Conservation (phyloP, 2,113 vertebrate genomes). For the Vidua chalybeata region DNA sequence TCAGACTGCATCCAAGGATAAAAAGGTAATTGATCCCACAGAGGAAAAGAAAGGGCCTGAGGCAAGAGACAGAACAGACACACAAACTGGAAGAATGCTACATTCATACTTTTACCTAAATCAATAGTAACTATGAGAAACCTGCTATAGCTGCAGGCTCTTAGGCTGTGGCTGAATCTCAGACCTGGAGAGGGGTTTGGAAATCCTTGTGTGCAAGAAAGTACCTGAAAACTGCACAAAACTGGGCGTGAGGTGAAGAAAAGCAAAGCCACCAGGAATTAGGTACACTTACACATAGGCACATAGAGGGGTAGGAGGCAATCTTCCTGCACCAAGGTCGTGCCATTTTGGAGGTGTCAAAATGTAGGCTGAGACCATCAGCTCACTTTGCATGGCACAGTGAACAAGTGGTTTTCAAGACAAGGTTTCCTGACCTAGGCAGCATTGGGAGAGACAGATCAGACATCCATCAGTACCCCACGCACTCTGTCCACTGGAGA, state of each 20-base stretch:
- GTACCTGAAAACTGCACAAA: not conserved
- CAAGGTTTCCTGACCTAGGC: not conserved
- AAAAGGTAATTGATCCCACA: slow-evolving; percentile 37
- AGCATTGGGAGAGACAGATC: not conserved
- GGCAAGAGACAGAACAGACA: not conserved
- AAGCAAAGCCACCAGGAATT: not conserved
- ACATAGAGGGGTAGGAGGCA: not conserved
- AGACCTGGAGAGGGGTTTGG: not conserved
- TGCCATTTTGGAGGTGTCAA: not conserved
- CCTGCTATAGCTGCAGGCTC: not conserved
- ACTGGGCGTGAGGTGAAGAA: not conserved
- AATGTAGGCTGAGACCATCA: not conserved
- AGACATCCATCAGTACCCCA: not conserved
- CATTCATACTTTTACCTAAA: slow-evolving; percentile 24
- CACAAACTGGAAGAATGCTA: not conserved
- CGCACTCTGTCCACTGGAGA: not conserved
- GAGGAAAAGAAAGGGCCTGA: slow-evolving; percentile 33
- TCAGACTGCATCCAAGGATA: not conserved
- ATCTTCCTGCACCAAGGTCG: not conserved
- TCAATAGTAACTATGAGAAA: not conserved
- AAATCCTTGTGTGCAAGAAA: not conserved
- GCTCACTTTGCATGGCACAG: not conserved
- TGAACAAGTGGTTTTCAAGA: not conserved
- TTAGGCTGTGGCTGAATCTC: not conserved
- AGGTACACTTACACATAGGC: not conserved